Conservation (phyloP, 2,113 vertebrate species). For the Buteo buteo region DNA sequence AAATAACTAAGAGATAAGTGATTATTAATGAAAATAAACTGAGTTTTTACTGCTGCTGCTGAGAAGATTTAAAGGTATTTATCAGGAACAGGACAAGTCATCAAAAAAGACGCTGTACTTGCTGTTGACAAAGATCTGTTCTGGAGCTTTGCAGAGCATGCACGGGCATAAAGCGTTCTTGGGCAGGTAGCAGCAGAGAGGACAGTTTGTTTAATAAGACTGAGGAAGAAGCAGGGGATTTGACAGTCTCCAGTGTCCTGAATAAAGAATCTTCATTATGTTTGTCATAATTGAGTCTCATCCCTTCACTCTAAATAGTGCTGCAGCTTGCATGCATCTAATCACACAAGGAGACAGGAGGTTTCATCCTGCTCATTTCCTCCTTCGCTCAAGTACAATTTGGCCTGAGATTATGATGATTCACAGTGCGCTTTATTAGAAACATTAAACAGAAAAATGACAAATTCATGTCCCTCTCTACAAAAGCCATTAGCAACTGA, state of each 20-base stretch:
- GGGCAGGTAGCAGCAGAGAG: not conserved
- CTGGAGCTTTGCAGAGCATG: not conserved
- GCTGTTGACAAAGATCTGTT: not conserved
- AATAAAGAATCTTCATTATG: conserved; percentile 13
- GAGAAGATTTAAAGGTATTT: not conserved
- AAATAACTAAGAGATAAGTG: not conserved
- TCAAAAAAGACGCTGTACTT: not conserved
- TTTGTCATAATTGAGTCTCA: not conserved
- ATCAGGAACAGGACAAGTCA: not conserved
- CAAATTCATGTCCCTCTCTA: not conserved
- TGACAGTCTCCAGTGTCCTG: not conserved
- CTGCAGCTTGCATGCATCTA: not conserved
- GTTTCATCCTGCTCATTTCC: conserved; percentile 6
- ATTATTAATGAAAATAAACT: not conserved
- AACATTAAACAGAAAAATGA: not conserved
- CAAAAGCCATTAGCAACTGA: not conserved
- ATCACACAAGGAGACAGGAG: not conserved
- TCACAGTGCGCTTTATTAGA: not conserved
- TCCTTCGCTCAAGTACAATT: not conserved
- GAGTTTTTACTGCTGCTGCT: not conserved
- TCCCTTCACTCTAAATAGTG: not conserved
- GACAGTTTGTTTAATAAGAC: not conserved
- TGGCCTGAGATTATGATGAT: not conserved
- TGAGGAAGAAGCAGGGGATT: not conserved
- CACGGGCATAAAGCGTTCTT: not conserved